phyloP scores from a whole-genome alignment of 2,113 vertebrate species.

The Damaliscus lunatus region DNA sequence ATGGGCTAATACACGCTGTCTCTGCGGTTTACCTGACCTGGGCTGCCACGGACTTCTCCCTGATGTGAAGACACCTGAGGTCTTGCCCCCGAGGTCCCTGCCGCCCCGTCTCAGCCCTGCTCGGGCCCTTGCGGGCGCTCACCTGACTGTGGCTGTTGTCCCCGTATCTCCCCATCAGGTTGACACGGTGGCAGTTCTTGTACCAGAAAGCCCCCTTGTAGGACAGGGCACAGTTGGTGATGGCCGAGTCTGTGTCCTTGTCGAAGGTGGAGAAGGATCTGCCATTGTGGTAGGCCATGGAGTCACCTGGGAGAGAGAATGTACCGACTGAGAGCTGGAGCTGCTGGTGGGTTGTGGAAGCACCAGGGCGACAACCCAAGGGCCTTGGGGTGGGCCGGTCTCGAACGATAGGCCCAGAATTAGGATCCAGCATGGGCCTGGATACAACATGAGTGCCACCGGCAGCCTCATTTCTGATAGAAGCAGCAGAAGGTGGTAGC shows the following conservation, averaged over 20 bases:
- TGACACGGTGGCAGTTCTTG: slow-evolving; percentile 98
- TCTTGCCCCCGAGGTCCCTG: not conserved
- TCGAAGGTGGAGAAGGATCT: slow-evolving; percentile 96
- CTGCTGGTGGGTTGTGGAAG: not conserved
- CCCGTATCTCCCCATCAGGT: slow-evolving; percentile 96
- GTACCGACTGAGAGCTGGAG: not conserved
- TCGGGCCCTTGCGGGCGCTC: not conserved
- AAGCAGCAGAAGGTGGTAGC: not conserved
- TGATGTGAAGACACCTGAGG: not conserved
- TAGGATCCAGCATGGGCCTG: fast-evolving
- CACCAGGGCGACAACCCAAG: not conserved
- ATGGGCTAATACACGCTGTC: not conserved
- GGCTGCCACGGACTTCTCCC: not conserved
- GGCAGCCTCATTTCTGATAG: not conserved
- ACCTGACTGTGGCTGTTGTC: slow-evolving; percentile 98
- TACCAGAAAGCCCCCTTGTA: slow-evolving; percentile 99
- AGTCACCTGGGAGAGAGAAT: slow-evolving; percentile 88
- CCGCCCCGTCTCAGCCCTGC: not conserved
- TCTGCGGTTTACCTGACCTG: not conserved
- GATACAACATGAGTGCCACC: not conserved
- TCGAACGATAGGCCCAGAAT: not conserved
- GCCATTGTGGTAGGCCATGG: slow-evolving; percentile 96
- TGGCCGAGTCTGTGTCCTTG: slow-evolving; percentile 95
- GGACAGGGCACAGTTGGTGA: slow-evolving; percentile 98
- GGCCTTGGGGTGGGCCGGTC: not conserved